A percentile compares a stretch with the other conserved stretches of the same genome.
Conservation (phyloP, 2,888 invertebrate species). For the Glyphotaelius pellucidus region DNA sequence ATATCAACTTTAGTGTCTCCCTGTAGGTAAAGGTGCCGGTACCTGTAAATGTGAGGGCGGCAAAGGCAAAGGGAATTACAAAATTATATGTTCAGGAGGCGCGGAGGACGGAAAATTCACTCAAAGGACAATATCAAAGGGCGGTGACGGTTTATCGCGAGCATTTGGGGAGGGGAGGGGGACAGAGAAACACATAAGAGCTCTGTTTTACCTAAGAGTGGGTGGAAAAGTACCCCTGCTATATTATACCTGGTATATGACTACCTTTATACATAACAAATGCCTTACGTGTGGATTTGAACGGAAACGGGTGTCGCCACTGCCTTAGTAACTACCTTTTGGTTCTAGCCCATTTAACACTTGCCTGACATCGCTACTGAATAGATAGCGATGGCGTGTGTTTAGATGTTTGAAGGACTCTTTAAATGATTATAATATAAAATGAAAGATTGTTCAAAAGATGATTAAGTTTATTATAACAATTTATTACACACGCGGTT, state of each 20-base stretch:
- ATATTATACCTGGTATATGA: neutral
- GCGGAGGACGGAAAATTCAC: conserved; percentile 45
- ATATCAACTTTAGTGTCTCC: neutral
- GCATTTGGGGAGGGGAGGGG: neutral
- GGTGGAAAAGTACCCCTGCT: neutral
- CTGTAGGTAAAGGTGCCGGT: neutral
- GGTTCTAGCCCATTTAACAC: too few species aligned
- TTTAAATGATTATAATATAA: too few species aligned
- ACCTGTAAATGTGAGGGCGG: neutral
- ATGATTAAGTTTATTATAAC: too few species aligned
- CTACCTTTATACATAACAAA: neutral
- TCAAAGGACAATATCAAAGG: conserved; percentile 49
- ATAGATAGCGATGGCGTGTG: too few species aligned
- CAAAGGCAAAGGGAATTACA: conserved; percentile 60
- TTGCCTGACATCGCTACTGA: too few species aligned
- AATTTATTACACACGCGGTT: too few species aligned
- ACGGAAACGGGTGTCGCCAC: too few species aligned
- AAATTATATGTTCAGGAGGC: conserved; percentile 40
- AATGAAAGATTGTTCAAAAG: too few species aligned
- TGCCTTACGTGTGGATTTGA: neutral
- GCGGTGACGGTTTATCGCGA: conserved; percentile 11
- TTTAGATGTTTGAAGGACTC: too few species aligned
- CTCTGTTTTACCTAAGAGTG: conserved; percentile 2
- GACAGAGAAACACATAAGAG: conserved; percentile 42
- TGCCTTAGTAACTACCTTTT: too few species aligned